These are phyloP conservation scores for Nothura maculosa DNA, from an alignment of 2,797 vertebrate species.

Conservation along the genomic window DNA sequence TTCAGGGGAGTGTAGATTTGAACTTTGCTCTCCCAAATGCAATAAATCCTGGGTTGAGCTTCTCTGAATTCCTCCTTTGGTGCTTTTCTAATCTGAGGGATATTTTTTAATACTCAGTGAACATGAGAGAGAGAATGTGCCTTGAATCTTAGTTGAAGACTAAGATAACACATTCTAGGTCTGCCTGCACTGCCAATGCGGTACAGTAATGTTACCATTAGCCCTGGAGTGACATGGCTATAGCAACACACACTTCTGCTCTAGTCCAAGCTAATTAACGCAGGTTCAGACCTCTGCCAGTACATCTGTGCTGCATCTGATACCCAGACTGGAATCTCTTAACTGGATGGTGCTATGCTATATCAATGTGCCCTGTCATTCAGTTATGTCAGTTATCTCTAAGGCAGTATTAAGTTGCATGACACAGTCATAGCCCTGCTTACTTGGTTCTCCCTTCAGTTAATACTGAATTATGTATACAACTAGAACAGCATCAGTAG, in stretches of 20 bases:
- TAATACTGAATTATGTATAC: slow-evolving; percentile 55
- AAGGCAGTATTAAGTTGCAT: slow-evolving; percentile 19
- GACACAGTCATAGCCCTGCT: background rate
- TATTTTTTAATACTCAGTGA: background rate
- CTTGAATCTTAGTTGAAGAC: background rate
- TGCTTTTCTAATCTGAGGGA: background rate
- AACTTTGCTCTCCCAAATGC: background rate
- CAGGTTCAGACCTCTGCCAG: background rate
- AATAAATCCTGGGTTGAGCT: background rate
- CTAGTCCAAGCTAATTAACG: background rate
- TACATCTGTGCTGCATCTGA: background rate
- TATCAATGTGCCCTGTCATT: background rate
- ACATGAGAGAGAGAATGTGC: background rate
- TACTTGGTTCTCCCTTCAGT: slow-evolving; percentile 28
- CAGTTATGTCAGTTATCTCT: background rate
- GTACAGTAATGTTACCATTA: background rate
- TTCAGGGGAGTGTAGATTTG: background rate
- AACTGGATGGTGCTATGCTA: background rate
- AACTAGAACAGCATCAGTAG: background rate
- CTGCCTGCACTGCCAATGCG: background rate
- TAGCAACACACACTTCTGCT: background rate
- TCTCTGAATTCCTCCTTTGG: background rate
- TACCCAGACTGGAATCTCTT: background rate
- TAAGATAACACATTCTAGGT: background rate
- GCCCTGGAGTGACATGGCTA: background rate